phyloP scores from a whole-genome alignment of 2,113 vertebrate genomes.

The Nibea albiflora region DNA sequence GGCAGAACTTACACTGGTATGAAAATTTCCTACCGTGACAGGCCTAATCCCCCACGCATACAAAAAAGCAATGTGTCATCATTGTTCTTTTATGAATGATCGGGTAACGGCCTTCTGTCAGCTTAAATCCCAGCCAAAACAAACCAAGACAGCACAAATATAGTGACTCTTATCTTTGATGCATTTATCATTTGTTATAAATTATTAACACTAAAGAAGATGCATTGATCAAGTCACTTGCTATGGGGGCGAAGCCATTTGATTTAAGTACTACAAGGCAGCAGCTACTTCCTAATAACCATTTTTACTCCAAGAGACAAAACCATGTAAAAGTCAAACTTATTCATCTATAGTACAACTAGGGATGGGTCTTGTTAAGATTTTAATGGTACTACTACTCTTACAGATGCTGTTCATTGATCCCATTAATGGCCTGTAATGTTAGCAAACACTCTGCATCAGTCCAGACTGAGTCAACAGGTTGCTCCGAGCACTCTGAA shows the following conservation, averaged over 20 bases:
- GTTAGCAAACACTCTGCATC: too few relatives aligned
- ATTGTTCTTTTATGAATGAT: constrained; percentile 29
- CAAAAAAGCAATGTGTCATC: constrained; percentile 36
- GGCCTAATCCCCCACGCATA: constrained; percentile 31
- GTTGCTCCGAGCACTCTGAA: too few relatives aligned
- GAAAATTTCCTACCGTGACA: constrained; percentile 39
- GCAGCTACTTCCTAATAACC: too few relatives aligned
- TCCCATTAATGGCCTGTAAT: too few relatives aligned
- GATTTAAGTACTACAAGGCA: background rate
- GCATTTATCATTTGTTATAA: background rate
- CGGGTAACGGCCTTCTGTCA: constrained; percentile 20
- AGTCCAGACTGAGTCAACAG: too few relatives aligned
- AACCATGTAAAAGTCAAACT: too few relatives aligned
- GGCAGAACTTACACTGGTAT: constrained; percentile 48
- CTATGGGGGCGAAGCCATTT: background rate
- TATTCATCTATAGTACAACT: too few relatives aligned
- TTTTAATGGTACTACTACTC: too few relatives aligned
- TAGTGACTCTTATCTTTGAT: constrained; percentile 1
- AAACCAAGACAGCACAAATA: constrained; percentile 27
- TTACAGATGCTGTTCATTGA: too few relatives aligned
- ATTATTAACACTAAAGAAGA: constrained; percentile 1
- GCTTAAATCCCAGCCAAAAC: constrained; percentile 30
- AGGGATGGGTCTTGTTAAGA: too few relatives aligned
- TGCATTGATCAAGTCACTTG: background rate
- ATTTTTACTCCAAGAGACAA: too few relatives aligned